A percentile compares a stretch with the other conserved stretches of the same genome.
These are phyloP conservation scores for Atrichornis clamosus DNA, from an alignment of 2,113 vertebrate genomes.

Conservation along the genomic window DNA sequence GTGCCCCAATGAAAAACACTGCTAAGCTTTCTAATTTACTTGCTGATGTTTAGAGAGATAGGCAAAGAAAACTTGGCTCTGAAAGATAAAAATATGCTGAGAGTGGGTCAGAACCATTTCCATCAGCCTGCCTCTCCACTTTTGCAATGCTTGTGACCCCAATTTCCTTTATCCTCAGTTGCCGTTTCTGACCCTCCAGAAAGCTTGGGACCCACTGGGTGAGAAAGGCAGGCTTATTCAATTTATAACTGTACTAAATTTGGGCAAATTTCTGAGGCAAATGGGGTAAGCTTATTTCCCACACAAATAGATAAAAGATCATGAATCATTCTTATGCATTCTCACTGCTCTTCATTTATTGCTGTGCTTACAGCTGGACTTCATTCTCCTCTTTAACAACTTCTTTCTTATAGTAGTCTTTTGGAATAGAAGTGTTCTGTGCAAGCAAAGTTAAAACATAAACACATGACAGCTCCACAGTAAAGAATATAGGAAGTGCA, in stretches of 20 bases:
- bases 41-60: background rate
- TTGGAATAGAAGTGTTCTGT: background rate
- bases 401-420: background rate
- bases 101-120: background rate
- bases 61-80: background rate
- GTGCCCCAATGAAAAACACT: background rate
- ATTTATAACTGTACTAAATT: background rate
- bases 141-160: slow-evolving; percentile 28
- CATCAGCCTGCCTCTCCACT: background rate
- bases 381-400: background rate
- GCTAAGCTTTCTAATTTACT: background rate
- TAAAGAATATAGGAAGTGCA: background rate
- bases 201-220: background rate
- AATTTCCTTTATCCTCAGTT: slow-evolving; percentile 37
- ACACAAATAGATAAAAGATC: slow-evolving; percentile 31
- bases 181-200: slow-evolving; percentile 12
- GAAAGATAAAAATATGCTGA: background rate
- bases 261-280: slow-evolving; percentile 10
- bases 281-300: background rate
- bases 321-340: slow-evolving; percentile 18
- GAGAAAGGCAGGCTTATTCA: background rate
- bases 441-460: slow-evolving; percentile 42
- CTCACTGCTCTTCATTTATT: slow-evolving; percentile 16
- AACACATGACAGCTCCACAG: background rate
- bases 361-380: slow-evolving; percentile 20